Percentiles rank a stretch among this genome's conserved stretches.
phyloP scores from a whole-genome alignment of 2,888 invertebrate species.

The Trissonchulus sp. region DNA sequence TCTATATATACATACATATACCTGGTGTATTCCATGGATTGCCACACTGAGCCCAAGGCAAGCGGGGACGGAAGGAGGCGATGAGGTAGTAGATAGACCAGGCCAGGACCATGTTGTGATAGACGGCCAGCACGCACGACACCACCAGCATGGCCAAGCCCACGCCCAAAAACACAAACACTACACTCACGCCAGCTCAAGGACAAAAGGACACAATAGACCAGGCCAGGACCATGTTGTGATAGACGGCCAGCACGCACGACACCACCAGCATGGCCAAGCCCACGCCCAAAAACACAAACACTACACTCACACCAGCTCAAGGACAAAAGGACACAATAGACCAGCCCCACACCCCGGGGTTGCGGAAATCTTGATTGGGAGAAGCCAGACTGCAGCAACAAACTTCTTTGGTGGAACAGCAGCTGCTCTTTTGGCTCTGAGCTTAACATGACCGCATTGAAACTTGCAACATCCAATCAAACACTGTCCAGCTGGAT shows the following conservation, averaged over 20 bases:
- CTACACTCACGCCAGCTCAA: too few species aligned
- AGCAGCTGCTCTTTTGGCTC: not conserved
- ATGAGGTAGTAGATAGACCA: slow-evolving; percentile 59
- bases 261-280: too few species aligned
- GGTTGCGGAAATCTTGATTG: not conserved
- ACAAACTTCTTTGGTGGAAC: not conserved
- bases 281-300: too few species aligned
- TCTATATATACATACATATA: slow-evolving; percentile 37
- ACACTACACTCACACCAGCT: too few species aligned
- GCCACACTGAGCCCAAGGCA: slow-evolving; percentile 57
- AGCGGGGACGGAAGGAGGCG: slow-evolving; percentile 53
- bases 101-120: slow-evolving; percentile 59
- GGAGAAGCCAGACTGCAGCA: not conserved
- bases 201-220: too few species aligned
- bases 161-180: slow-evolving; percentile 54
- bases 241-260: too few species aligned
- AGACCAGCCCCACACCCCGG: too few species aligned
- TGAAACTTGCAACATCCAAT: not conserved
- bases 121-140: slow-evolving; percentile 57
- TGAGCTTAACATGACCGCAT: not conserved
- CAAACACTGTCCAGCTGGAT: not conserved
- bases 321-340: too few species aligned
- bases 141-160: slow-evolving; percentile 60
- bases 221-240: too few species aligned
- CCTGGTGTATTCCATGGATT: slow-evolving; percentile 55